Conservation (phyloP, 2,797 vertebrate species). For the Macroramphosus scolopax region DNA sequence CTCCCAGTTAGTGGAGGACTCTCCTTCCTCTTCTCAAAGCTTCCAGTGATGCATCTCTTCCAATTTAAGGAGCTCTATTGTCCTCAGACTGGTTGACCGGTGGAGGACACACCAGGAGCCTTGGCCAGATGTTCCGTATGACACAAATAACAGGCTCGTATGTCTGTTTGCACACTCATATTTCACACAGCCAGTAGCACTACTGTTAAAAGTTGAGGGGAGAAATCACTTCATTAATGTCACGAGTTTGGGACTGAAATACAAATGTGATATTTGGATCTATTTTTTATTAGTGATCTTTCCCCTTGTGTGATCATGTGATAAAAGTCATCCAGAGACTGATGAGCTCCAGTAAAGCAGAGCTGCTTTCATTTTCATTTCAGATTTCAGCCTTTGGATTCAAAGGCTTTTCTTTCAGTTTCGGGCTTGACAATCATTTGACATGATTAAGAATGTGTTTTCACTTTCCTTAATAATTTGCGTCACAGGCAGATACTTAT, state of each 20-base stretch:
- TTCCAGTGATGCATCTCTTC: slow-evolving; percentile 63
- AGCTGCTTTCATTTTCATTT: slow-evolving; percentile 32
- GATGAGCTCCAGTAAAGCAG: slow-evolving; percentile 51
- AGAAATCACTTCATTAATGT: slow-evolving; percentile 29
- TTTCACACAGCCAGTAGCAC: slow-evolving; percentile 39
- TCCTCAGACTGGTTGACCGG: slow-evolving; percentile 38
- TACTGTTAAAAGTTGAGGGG: slow-evolving; percentile 18
- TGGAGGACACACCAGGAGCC: slow-evolving; percentile 26
- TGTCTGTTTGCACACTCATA: slow-evolving; percentile 36
- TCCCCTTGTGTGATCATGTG: slow-evolving; percentile 39
- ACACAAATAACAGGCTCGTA: slow-evolving; percentile 42
- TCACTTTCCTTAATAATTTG: too few species aligned
- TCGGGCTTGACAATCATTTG: slow-evolving; percentile 44
- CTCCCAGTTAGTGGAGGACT: slow-evolving; percentile 43
- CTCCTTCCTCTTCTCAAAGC: slow-evolving; percentile 56
- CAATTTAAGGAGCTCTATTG: slow-evolving; percentile 40
- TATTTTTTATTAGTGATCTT: slow-evolving; percentile 43
- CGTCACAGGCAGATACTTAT: too few species aligned
- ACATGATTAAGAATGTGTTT: too few species aligned
- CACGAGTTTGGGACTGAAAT: too few species aligned
- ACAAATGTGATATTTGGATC: slow-evolving; percentile 57
- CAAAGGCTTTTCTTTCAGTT: slow-evolving; percentile 8
- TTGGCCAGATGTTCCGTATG: slow-evolving; percentile 42
- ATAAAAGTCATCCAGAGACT: slow-evolving; percentile 51
- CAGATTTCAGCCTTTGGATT: slow-evolving; percentile 9